These are phyloP conservation scores for Osmerus eperlanus DNA, from an alignment of 2,113 vertebrate species.

Conservation along the genomic window DNA sequence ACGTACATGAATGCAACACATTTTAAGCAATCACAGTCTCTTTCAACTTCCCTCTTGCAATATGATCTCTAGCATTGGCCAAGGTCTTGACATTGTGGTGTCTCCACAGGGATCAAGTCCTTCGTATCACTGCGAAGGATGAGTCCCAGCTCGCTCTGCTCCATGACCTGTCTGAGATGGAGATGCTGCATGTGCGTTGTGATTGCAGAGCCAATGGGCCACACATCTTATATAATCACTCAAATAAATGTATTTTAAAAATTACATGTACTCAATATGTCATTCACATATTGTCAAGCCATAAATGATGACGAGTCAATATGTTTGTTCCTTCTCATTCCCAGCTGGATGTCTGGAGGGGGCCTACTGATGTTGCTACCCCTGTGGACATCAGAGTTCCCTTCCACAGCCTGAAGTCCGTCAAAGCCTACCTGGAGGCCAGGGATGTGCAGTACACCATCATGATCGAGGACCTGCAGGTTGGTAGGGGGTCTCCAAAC, in stretches of 20 bases:
- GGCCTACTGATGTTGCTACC: slow-evolving; percentile 48
- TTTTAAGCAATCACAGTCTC: background rate
- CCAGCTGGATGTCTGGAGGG: slow-evolving; percentile 86
- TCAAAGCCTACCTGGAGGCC: slow-evolving; percentile 76
- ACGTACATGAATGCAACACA: too few relatives aligned
- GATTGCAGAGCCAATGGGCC: background rate
- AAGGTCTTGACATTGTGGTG: background rate
- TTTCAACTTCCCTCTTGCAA: slow-evolving; percentile 1
- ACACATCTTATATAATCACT: background rate
- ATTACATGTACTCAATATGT: too few relatives aligned
- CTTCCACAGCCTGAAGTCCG: slow-evolving; percentile 60
- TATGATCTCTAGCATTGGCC: background rate
- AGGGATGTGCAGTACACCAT: slow-evolving; percentile 68
- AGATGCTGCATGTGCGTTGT: slow-evolving; percentile 73
- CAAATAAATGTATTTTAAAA: too few relatives aligned
- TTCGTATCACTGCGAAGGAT: slow-evolving; percentile 71
- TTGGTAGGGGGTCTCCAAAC: slow-evolving; percentile 36
- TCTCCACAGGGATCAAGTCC: slow-evolving; percentile 83
- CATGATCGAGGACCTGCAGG: slow-evolving; percentile 89
- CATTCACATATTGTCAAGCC: too few relatives aligned
- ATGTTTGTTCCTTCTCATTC: slow-evolving; percentile 14
- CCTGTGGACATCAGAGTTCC: slow-evolving; percentile 80
- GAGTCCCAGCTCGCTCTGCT: slow-evolving; percentile 74
- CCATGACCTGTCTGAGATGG: slow-evolving; percentile 61
- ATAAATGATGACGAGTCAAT: too few relatives aligned